Evolutionary conservation across 1,140 invertebrate species (phyloP).

Genomic region (Telenomus remus): DNA sequence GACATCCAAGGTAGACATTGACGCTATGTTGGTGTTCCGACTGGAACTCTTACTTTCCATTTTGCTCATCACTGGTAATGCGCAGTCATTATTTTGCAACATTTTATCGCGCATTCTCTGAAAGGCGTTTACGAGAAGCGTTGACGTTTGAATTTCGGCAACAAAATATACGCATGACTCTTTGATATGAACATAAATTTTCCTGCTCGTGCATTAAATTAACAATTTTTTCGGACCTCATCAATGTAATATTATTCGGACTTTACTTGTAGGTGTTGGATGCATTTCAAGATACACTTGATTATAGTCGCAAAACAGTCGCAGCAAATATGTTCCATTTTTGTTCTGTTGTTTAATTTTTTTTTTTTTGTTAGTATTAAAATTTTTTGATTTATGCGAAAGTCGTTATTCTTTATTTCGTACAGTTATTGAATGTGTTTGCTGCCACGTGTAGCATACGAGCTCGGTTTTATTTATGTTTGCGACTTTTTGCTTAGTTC

Average conservation of each 20-base stretch:
- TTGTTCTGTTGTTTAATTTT: neutral
- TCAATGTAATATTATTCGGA: conserved; percentile 7
- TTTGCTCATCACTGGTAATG: conserved; percentile 18
- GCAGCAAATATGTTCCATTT: neutral
- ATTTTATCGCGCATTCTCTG: conserved; percentile 37
- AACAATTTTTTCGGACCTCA: conserved; percentile 35
- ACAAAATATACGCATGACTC: conserved; percentile 33
- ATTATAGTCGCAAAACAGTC: too few relatives aligned
- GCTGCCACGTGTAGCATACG: too few relatives aligned
- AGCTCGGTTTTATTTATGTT: conserved; percentile 26
- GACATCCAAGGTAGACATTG: conserved; percentile 25
- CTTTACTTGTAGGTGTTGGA: too few relatives aligned
- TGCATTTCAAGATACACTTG: too few relatives aligned
- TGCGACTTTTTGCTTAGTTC: conserved; percentile 48
- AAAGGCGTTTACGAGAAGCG: conserved; percentile 36
- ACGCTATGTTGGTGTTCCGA: conserved; percentile 39
- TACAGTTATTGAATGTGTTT: too few relatives aligned
- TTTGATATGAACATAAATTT: conserved; percentile 36
- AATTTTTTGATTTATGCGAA: too few relatives aligned
- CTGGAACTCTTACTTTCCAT: conserved; percentile 28
- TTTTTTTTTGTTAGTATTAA: neutral
- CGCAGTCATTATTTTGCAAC: conserved; percentile 42
- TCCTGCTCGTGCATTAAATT: conserved; percentile 36
- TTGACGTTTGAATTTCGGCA: conserved; percentile 43
- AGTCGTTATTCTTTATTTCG: too few relatives aligned